These are phyloP conservation scores for Upupa epops DNA, from an alignment of 2,113 vertebrate species.

Conservation along the genomic window DNA sequence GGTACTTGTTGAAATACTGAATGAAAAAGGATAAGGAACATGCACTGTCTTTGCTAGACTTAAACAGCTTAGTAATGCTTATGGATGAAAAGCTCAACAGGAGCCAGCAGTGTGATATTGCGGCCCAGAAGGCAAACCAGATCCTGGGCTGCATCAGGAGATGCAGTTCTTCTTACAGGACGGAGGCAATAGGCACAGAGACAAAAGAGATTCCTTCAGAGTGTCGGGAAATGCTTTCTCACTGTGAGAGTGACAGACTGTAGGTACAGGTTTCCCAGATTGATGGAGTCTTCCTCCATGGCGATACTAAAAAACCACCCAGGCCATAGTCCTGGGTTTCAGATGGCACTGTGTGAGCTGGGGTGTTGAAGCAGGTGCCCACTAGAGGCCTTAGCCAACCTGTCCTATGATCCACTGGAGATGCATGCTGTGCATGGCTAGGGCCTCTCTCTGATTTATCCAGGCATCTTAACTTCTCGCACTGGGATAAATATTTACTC, in stretches of 20 bases:
- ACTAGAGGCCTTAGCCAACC: neutral
- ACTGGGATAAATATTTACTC: neutral
- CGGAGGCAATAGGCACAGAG: no score
- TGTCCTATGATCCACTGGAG: neutral
- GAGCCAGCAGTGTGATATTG: neutral
- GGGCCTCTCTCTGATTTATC: neutral
- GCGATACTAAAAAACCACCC: neutral
- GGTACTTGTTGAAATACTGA: neutral
- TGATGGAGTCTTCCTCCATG: neutral
- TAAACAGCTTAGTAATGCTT: neutral
- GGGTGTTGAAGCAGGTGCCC: accelerated
- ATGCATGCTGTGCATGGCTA: neutral
- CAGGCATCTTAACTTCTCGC: neutral
- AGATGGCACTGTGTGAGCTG: neutral
- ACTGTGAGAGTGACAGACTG: no score
- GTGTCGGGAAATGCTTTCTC: no score
- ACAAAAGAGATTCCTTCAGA: no score
- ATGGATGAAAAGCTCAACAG: no score
- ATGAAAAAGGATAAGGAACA: neutral
- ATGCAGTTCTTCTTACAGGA: no score
- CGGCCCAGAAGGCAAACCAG: neutral
- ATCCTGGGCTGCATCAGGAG: accelerated
- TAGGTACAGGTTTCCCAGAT: neutral
- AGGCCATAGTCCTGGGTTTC: neutral
- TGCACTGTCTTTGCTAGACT: neutral